These are phyloP conservation scores for Subanguina moxae DNA, from an alignment of 1,140 invertebrate genomes.

Conservation along the genomic window DNA sequence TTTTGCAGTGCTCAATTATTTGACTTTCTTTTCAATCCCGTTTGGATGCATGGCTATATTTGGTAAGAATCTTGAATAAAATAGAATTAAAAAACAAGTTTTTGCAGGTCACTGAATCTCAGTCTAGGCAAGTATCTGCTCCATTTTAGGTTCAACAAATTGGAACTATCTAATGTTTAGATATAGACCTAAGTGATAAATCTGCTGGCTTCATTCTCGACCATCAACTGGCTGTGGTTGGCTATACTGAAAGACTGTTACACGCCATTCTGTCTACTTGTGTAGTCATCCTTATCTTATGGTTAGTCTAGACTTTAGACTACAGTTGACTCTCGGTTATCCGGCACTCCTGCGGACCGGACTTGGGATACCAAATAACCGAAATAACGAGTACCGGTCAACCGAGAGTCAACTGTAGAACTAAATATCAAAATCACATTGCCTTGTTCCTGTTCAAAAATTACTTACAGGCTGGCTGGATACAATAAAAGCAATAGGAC, in stretches of 20 bases:
- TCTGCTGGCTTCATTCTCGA: constrained; percentile 34
- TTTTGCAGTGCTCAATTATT: constrained; percentile 44
- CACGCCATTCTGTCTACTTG: constrained; percentile 14
- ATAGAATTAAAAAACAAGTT: constrained; percentile 8
- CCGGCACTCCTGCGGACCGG: too few relatives aligned
- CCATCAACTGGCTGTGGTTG: constrained; percentile 28
- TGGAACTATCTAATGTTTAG: neutral
- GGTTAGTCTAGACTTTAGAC: constrained; percentile 16
- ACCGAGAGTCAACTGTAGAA: neutral
- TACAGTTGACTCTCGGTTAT: too few relatives aligned
- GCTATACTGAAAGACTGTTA: constrained; percentile 19
- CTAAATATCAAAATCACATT: neutral
- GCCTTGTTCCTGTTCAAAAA: neutral
- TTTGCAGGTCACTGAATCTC: constrained; percentile 27
- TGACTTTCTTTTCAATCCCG: constrained; percentile 45
- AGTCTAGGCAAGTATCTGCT: neutral
- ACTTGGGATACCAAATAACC: too few relatives aligned
- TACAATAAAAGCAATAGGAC: constrained; percentile 19
- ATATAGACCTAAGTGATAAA: constrained; percentile 34
- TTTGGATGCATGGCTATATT: constrained; percentile 49
- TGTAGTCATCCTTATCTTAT: constrained; percentile 20
- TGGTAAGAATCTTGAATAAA: constrained; percentile 25
- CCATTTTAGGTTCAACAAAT: constrained; percentile 1
- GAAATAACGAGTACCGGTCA: too few relatives aligned
- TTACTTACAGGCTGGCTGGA: constrained; percentile 14